Percentiles rank a stretch among this genome's conserved stretches.
phyloP scores from a whole-genome alignment of 1,140 invertebrate genomes.

The Steinernema khuongi region DNA sequence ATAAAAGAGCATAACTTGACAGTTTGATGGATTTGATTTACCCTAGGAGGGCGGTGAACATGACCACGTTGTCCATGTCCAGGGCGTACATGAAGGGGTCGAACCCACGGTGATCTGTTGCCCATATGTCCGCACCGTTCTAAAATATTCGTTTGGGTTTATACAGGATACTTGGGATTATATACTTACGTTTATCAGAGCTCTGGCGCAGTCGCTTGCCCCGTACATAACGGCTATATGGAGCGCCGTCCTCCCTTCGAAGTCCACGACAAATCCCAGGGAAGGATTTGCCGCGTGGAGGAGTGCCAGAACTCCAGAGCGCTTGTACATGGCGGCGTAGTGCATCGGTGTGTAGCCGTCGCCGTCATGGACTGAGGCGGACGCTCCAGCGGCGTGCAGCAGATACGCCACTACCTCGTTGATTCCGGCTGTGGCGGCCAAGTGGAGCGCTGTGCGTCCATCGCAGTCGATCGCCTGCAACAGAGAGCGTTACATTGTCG shows the following conservation, averaged over 20 bases:
- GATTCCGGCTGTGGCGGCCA: neutral
- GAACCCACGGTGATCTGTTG: neutral
- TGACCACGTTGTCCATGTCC: neutral
- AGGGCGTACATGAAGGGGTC: neutral
- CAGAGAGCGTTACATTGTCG: neutral
- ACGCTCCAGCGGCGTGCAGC: neutral
- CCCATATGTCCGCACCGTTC: neutral
- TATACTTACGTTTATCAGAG: neutral
- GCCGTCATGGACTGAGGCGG: neutral
- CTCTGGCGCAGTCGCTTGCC: neutral
- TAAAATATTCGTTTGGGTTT: neutral
- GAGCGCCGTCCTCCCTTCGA: neutral
- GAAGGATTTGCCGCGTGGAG: neutral
- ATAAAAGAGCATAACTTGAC: neutral
- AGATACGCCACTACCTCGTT: neutral
- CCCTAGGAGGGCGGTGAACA: neutral
- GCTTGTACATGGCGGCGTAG: neutral
- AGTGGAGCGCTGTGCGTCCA: neutral
- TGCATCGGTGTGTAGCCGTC: conserved; percentile 8
- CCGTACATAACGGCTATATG: neutral
- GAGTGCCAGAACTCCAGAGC: neutral
- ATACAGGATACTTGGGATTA: neutral
- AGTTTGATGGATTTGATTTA: neutral
- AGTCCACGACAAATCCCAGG: neutral
- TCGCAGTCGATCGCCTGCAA: neutral